phyloP scores from a whole-genome alignment of 2,888 invertebrate genomes.

The Apotomis turbidana region DNA sequence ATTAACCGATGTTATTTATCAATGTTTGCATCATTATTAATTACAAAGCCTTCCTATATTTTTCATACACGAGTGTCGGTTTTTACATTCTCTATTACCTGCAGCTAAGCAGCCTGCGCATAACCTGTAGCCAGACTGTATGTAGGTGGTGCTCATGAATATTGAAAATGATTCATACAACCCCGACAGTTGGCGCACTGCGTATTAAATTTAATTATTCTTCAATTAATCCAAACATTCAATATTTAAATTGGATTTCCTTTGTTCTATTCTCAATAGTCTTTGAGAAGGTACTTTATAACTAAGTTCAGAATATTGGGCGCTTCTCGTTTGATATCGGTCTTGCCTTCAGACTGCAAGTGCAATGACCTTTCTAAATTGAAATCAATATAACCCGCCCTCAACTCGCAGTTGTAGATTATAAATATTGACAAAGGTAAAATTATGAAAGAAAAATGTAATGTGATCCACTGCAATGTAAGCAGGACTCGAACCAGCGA shows the following conservation, averaged over 20 bases:
- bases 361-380: constrained; percentile 26
- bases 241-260: neutral
- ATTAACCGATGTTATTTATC: too few species aligned
- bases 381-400: neutral
- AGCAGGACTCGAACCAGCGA: neutral
- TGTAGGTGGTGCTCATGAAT: constrained; percentile 35
- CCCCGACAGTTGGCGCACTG: constrained; percentile 17
- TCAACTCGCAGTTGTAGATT: neutral
- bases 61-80: too few species aligned
- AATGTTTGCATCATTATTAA: too few species aligned
- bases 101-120: neutral
- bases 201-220: constrained; percentile 11
- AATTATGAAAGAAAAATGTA: too few species aligned
- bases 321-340: neutral
- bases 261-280: neutral
- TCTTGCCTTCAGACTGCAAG: neutral
- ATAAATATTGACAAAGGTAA: too few species aligned
- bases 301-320: neutral
- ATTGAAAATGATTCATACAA: constrained; percentile 27
- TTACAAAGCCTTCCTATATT: too few species aligned
- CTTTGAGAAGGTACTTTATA: neutral
- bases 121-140: constrained; percentile 12
- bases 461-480: too few species aligned
- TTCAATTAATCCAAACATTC: neutral
- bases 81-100: neutral